These are phyloP conservation scores for Drosophila punjabiensis DNA, from an alignment of 1,140 invertebrate species.

Conservation along the genomic window DNA sequence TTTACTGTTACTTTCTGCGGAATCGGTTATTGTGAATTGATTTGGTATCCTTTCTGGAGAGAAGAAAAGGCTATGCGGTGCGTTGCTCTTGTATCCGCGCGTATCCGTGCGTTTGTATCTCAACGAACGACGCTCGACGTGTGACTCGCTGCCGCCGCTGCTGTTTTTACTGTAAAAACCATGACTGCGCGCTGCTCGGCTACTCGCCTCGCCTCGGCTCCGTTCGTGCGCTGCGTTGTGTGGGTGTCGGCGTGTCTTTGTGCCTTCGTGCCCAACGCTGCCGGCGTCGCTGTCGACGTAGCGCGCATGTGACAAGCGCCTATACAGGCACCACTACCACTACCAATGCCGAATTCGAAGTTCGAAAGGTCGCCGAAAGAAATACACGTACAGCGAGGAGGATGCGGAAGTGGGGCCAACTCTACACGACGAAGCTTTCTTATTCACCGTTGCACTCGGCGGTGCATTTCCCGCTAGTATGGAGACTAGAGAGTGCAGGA, in stretches of 20 bases:
- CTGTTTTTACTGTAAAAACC: slow-evolving; percentile 41
- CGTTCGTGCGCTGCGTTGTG: slow-evolving; percentile 14
- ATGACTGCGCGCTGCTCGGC: slow-evolving; percentile 12
- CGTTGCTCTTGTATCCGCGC: slow-evolving; percentile 44
- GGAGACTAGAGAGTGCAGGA: not conserved
- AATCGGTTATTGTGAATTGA: slow-evolving; percentile 19
- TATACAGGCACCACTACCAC: slow-evolving; percentile 2
- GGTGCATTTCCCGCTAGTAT: slow-evolving; percentile 35
- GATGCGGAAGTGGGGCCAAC: slow-evolving; percentile 51
- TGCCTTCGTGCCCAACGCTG: slow-evolving; percentile 16
- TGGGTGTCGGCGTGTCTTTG: slow-evolving; percentile 27
- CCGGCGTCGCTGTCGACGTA: slow-evolving; percentile 44
- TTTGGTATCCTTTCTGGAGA: slow-evolving; percentile 11
- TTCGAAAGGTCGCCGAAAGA: slow-evolving; percentile 48
- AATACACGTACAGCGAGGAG: slow-evolving; percentile 4
- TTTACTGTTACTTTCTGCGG: slow-evolving; percentile 10
- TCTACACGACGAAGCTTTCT: slow-evolving; percentile 26
- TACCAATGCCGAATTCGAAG: slow-evolving; percentile 35
- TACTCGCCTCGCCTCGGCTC: slow-evolving; percentile 9
- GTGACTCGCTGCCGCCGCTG: slow-evolving; percentile 43
- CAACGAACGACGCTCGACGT: slow-evolving; percentile 59
- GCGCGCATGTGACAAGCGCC: slow-evolving; percentile 52
- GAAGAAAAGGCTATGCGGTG: slow-evolving; percentile 33
- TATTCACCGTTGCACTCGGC: slow-evolving; percentile 16
- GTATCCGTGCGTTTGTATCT: slow-evolving; percentile 62